phyloP scores from a whole-genome alignment of 2,113 vertebrate genomes.

The Spermophilus dauricus region DNA sequence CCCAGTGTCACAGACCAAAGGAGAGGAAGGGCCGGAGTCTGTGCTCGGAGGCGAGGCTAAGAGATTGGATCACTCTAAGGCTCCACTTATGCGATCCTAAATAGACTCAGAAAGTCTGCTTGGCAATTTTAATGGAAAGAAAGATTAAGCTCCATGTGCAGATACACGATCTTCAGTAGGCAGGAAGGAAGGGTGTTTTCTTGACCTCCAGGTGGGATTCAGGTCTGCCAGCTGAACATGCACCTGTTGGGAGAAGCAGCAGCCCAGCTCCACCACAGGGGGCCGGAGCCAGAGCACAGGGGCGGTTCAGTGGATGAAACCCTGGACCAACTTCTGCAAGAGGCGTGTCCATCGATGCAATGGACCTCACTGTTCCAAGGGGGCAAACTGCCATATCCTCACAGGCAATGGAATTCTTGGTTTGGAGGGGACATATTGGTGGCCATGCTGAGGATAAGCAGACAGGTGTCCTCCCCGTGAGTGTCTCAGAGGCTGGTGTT shows the following conservation, averaged over 20 bases:
- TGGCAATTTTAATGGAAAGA: constrained; percentile 78
- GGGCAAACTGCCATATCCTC: neutral
- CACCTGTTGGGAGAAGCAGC: constrained; percentile 69
- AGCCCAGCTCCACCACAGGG: constrained; percentile 41
- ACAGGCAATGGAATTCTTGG: neutral
- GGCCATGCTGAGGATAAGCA: neutral
- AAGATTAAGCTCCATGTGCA: constrained; percentile 74
- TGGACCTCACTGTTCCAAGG: neutral
- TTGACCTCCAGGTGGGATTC: constrained; percentile 67
- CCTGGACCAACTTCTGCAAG: neutral
- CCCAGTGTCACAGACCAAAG: neutral
- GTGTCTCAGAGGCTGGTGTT: too few relatives aligned
- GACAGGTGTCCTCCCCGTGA: too few relatives aligned
- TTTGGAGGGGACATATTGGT: neutral
- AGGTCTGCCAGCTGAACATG: constrained; percentile 74
- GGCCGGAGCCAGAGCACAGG: too few relatives aligned
- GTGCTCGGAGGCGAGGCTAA: neutral
- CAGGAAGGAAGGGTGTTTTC: constrained; percentile 80
- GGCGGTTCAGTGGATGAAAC: too few relatives aligned
- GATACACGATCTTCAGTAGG: constrained; percentile 72
- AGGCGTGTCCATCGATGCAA: neutral
- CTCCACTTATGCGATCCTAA: constrained; percentile 80
- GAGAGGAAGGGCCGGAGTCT: neutral
- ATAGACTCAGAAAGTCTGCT: constrained; percentile 80
- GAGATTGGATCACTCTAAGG: constrained; percentile 76